These are phyloP conservation scores for Platichthys flesus DNA, from an alignment of 2,113 vertebrate genomes.

Conservation along the genomic window DNA sequence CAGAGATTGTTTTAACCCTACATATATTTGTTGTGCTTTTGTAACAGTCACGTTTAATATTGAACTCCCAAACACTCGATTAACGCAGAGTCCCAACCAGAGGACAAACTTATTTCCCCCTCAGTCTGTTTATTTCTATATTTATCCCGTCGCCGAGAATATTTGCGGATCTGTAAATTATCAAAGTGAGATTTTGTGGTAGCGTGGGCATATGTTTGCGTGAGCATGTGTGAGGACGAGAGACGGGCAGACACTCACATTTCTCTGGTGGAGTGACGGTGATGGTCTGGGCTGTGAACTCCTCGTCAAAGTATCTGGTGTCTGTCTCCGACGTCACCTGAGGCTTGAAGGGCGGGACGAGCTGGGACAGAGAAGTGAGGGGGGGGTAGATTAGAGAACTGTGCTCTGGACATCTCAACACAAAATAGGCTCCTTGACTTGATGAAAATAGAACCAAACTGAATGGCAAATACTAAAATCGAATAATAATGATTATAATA, in stretches of 20 bases:
- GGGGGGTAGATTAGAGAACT: not conserved
- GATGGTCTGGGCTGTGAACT: slow-evolving; percentile 89
- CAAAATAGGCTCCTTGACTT: not conserved
- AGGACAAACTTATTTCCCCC: not conserved
- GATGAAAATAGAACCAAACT: too few relatives aligned
- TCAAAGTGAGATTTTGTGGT: not conserved
- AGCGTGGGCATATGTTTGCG: slow-evolving; percentile 17
- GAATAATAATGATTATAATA: not conserved
- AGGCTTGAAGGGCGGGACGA: slow-evolving; percentile 87
- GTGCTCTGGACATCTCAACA: not conserved
- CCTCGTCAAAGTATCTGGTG: slow-evolving; percentile 88
- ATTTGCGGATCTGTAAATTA: not conserved
- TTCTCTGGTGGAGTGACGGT: slow-evolving; percentile 88
- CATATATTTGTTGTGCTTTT: not conserved
- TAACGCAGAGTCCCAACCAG: not conserved
- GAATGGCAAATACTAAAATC: not conserved
- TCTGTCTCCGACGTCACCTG: slow-evolving; percentile 88
- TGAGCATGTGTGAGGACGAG: not conserved
- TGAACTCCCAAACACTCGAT: not conserved
- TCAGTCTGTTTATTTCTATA: not conserved
- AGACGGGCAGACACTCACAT: slow-evolving; percentile 75
- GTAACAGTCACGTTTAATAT: not conserved
- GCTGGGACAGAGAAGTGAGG: slow-evolving; percentile 61
- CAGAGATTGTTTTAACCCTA: too few relatives aligned
- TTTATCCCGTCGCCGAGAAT: not conserved